A percentile compares a stretch with the other conserved stretches of the same genome.
Conservation (phyloP, 2,797 vertebrate genomes). For the Centroberyx gerrardi region DNA sequence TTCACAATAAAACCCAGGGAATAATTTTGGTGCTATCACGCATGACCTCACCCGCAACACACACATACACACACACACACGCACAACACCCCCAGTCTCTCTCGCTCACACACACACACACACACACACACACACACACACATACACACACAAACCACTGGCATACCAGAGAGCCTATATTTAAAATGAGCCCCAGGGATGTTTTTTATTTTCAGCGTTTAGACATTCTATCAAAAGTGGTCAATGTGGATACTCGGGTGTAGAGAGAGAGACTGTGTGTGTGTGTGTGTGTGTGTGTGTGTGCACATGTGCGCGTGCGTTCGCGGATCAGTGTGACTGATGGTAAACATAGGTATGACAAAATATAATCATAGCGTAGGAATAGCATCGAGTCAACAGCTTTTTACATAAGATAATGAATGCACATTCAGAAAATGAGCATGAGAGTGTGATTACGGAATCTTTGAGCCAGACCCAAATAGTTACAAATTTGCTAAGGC, state of each 20-base stretch:
- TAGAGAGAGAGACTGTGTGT: slow-evolving; percentile 52
- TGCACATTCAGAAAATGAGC: slow-evolving; percentile 57
- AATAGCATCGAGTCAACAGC: slow-evolving; percentile 65
- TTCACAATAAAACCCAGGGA: slow-evolving; percentile 51
- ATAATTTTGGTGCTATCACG: slow-evolving; percentile 56
- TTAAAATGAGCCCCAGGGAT: slow-evolving; percentile 78
- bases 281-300: slow-evolving; percentile 20
- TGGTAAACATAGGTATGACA: slow-evolving; percentile 63
- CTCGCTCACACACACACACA: slow-evolving; percentile 28
- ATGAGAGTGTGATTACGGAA: slow-evolving; percentile 71
- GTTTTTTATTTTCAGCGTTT: slow-evolving; percentile 80
- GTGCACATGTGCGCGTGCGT: slow-evolving; percentile 11
- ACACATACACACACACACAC: slow-evolving; percentile 17
- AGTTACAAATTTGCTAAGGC: slow-evolving; percentile 82
- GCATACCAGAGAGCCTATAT: slow-evolving; percentile 84
- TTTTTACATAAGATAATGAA: slow-evolving; percentile 71
- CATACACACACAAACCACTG: slow-evolving; percentile 76
- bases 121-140: slow-evolving; percentile 40
- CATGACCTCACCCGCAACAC: slow-evolving; percentile 62
- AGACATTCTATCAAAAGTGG: slow-evolving; percentile 80
- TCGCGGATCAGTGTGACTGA: slow-evolving; percentile 44
- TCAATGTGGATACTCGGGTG: slow-evolving; percentile 69
- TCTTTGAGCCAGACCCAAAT: slow-evolving; percentile 74
- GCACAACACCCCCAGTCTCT: slow-evolving; percentile 14
- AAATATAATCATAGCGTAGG: slow-evolving; percentile 59